Conservation (phyloP, 1,140 invertebrate genomes). For the Leucophenga varia region DNA sequence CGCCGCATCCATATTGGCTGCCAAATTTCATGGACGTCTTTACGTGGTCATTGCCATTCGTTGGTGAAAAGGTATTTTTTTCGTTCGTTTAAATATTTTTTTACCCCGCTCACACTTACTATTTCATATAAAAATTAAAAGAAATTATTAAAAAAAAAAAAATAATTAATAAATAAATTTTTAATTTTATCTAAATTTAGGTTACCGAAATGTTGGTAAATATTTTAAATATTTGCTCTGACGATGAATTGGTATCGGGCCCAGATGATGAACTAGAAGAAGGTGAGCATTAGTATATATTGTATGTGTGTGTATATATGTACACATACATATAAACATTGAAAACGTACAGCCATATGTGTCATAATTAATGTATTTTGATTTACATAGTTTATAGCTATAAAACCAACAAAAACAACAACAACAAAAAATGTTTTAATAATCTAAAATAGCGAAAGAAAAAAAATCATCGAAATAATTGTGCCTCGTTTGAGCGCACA, state of each 20-base stretch:
- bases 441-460: too few species aligned
- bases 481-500: too few species aligned
- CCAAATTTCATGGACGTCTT: constrained; percentile 99
- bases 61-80: constrained; percentile 89
- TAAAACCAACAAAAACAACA: too few species aligned
- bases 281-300: constrained; percentile 64
- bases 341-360: too few species aligned
- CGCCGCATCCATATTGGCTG: constrained; percentile 99
- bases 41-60: constrained; percentile 99
- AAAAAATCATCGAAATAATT: too few species aligned
- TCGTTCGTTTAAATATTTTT: constrained; percentile 6
- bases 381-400: too few species aligned
- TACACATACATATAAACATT: too few species aligned
- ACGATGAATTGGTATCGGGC: constrained; percentile 97
- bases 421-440: too few species aligned
- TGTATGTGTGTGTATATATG: constrained; percentile 1
- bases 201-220: constrained; percentile 99
- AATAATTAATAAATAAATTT: neutral
- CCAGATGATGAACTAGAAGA: constrained; percentile 95
- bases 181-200: constrained; percentile 53
- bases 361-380: too few species aligned
- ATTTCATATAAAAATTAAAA: neutral
- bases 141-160: neutral
- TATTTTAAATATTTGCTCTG: constrained; percentile 99
- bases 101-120: neutral